Conservation (phyloP, 2,888 invertebrate genomes). For the Phanerotoma sp. region DNA sequence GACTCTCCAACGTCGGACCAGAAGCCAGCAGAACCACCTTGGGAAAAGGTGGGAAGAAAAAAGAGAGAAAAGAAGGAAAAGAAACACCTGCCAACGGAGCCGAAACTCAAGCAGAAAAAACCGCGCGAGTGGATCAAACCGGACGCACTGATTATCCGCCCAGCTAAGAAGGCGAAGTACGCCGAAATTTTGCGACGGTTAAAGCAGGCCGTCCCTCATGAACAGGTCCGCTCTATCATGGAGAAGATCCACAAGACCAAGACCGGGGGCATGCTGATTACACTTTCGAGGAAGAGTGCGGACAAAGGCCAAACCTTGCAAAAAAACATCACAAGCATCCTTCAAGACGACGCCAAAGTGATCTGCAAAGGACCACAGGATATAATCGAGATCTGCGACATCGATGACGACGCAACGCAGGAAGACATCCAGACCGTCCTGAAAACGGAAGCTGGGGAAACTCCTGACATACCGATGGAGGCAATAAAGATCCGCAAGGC, state of each 20-base stretch:
- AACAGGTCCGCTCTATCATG: constrained; percentile 9
- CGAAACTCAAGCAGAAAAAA: neutral
- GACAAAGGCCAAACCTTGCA: constrained; percentile 8
- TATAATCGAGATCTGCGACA: constrained; percentile 26
- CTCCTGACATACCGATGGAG: neutral
- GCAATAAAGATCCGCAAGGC: constrained; percentile 18
- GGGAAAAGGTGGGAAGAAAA: too few species aligned
- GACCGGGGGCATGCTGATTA: constrained; percentile 17
- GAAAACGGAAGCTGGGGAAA: neutral
- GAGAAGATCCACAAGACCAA: constrained; percentile 18
- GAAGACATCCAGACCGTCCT: constrained; percentile 19
- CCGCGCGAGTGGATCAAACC: constrained; percentile 9
- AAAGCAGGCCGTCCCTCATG: constrained; percentile 7
- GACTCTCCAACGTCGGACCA: too few species aligned
- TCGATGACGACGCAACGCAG: constrained; percentile 22
- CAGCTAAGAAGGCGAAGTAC: constrained; percentile 20
- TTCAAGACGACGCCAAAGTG: constrained; percentile 17
- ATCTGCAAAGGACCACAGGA: constrained; percentile 20
- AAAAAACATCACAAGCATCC: neutral
- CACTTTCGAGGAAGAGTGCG: neutral
- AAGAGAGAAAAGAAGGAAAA: too few species aligned
- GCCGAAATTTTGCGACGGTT: constrained; percentile 19
- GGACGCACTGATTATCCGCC: constrained; percentile 20
- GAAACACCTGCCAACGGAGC: too few species aligned
- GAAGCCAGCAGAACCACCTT: too few species aligned